Evolutionary conservation across 2,888 invertebrate genomes (phyloP), one percentile per base, ranked within the genome.

Genomic region (Elaeidobius kamerunicus): DNA sequence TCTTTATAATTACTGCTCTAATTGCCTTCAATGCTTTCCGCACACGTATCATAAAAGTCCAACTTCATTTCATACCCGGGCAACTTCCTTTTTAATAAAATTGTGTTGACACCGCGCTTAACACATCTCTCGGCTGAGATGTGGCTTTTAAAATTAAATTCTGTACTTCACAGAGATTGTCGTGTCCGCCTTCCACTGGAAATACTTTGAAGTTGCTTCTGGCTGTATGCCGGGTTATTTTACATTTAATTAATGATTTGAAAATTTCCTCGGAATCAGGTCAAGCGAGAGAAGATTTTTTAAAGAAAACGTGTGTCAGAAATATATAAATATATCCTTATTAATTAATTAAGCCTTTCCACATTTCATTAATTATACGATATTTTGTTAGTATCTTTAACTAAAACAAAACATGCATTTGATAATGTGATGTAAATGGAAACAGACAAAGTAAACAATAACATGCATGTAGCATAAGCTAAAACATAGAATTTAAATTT

Each of bases 131-230:
- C 28, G 30, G 27, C 17, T 18, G 39, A 18, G 39, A 47, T 39
- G 39, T 39, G 47, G 47, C 38, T 47, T 47, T 39, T 39, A 39
- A 47, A 47, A 47, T 47, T 47, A 39, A 47, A 47, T 47, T 47
- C 47, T 39, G 32, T 30, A 30, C 30, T 12, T 30, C 30, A 11
- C 30, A 3, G 30, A 30, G 30, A 30, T 30, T 30, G 30, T 12
- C 30, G 12, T 11, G 30, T 30, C 30, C 30, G 30, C 2, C 30
- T 30, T 3, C 6, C 12, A 23, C 23, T n/a, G 30, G 30, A 30
- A 30, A n/a, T 3, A 11, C 30, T 30, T 30, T 30, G 30, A 30
- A 30, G 30, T 30, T 30, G 30, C 30, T 12, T 12, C 11, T 11
- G 30, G 30, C 30, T 7, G 5, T 7, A 11, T n/a, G 30, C 11